phyloP scores from a whole-genome alignment of 2,797 vertebrate genomes.

The Percopsis omiscomaycus region DNA sequence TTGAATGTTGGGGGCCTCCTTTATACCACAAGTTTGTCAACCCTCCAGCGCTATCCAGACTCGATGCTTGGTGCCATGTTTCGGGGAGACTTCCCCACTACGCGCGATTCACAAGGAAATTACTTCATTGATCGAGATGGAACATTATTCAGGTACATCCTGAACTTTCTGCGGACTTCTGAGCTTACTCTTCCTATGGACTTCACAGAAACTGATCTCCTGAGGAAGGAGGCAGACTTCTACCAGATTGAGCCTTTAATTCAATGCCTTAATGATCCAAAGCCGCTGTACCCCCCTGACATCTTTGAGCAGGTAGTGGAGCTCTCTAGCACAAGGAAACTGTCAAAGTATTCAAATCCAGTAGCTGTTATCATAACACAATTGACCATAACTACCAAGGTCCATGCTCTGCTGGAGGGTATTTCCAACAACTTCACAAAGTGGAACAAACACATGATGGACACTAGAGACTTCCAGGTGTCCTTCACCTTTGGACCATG shows the following conservation, averaged over 20 bases:
- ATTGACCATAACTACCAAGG: slow-evolving; percentile 95
- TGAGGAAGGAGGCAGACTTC: slow-evolving; percentile 97
- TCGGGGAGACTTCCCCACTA: slow-evolving; percentile 94
- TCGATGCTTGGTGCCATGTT: slow-evolving; percentile 99
- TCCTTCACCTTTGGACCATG: slow-evolving; percentile 98
- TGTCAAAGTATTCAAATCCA: slow-evolving; percentile 97
- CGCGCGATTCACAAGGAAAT: slow-evolving; percentile 92
- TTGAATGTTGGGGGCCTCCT: slow-evolving; percentile 97
- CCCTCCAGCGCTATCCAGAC: slow-evolving; percentile 94
- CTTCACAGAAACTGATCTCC: slow-evolving; percentile 94
- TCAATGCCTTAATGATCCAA: slow-evolving; percentile 93
- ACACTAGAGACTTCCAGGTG: slow-evolving; percentile 98
- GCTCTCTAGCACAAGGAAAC: slow-evolving; percentile 96
- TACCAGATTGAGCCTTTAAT: slow-evolving; percentile 98
- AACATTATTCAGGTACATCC: slow-evolving; percentile 94
- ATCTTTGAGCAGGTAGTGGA: slow-evolving; percentile 98
- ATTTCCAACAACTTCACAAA: slow-evolving; percentile 97
- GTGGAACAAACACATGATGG: slow-evolving; percentile 99
- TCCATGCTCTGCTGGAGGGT: slow-evolving; percentile 91
- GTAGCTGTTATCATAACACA: slow-evolving; percentile 98
- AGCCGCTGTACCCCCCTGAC: slow-evolving; percentile 93
- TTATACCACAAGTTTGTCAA: slow-evolving; percentile 95
- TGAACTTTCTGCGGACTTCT: slow-evolving; percentile 97
- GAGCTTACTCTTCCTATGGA: slow-evolving; percentile 94
- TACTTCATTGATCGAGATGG: slow-evolving; percentile 99